Evolutionary conservation across 2,888 invertebrate species (phyloP).

Genomic region (Melanophora roralis): DNA sequence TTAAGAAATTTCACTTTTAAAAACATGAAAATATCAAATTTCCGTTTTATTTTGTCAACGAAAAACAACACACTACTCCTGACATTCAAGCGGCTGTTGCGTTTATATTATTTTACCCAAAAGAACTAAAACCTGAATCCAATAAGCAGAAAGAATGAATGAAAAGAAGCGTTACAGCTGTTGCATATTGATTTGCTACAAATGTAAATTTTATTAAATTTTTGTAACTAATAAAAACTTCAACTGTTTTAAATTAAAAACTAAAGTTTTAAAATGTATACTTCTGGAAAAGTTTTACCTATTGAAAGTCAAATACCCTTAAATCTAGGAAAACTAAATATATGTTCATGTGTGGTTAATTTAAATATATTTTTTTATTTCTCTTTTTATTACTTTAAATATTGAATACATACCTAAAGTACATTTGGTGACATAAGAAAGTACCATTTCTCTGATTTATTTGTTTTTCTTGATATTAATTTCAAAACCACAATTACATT

Average conservation of each 20-base stretch:
- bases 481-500: conserved; percentile 60
- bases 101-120: not conserved
- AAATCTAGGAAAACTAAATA: conserved; percentile 29
- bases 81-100: not conserved
- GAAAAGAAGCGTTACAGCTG: conserved; percentile 5
- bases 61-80: not conserved
- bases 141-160: not conserved
- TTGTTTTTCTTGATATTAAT: conserved; percentile 40
- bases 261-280: too few species aligned
- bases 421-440: conserved; percentile 43
- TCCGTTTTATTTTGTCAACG: conserved; percentile 9
- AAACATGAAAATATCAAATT: conserved; percentile 51
- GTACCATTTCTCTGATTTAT: conserved; percentile 13
- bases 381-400: conserved; percentile 11
- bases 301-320: conserved; percentile 34
- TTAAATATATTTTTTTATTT: conserved; percentile 4
- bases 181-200: not conserved
- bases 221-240: too few species aligned
- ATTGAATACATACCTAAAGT: conserved; percentile 16
- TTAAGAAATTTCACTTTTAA: not conserved
- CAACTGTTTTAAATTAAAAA: too few species aligned
- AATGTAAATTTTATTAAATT: too few species aligned
- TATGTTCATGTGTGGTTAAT: conserved; percentile 44
- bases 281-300: too few species aligned
- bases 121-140: not conserved